Evolutionary conservation across 1,140 invertebrate species (phyloP).

Genomic region (Diuraphis noxia): DNA sequence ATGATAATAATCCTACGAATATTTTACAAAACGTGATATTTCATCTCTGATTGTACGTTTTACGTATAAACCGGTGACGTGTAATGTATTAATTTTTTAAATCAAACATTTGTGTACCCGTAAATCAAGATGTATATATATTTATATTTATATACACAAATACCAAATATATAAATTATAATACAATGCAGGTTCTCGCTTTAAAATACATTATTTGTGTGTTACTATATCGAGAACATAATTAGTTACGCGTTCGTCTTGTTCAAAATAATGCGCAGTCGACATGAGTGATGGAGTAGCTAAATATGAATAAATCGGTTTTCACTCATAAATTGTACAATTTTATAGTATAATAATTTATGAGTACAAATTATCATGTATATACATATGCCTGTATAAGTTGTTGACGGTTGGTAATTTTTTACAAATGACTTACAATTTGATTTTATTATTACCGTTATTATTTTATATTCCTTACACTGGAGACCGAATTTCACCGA

Average conservation of each 20-base stretch:
- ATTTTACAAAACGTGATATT: neutral
- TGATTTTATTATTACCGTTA: neutral
- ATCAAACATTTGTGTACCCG: neutral
- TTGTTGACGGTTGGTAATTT: neutral
- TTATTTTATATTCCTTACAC: neutral
- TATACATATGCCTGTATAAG: neutral
- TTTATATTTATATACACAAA: neutral
- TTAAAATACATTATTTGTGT: neutral
- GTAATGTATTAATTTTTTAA: neutral
- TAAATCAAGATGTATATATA: neutral
- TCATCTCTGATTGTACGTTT: neutral
- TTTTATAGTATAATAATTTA: neutral
- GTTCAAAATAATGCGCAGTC: neutral
- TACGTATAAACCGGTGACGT: neutral
- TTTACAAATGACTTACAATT: neutral
- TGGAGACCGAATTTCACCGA: neutral
- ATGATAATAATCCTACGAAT: neutral
- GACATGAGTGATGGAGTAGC: neutral
- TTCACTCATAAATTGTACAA: neutral
- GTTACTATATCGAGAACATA: neutral
- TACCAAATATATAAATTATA: neutral
- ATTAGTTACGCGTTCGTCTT: neutral
- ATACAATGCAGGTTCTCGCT: neutral
- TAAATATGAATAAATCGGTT: neutral
- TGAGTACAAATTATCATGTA: neutral